phyloP scores from a whole-genome alignment of 2,797 vertebrate genomes.

The Etheostoma nigrum region DNA sequence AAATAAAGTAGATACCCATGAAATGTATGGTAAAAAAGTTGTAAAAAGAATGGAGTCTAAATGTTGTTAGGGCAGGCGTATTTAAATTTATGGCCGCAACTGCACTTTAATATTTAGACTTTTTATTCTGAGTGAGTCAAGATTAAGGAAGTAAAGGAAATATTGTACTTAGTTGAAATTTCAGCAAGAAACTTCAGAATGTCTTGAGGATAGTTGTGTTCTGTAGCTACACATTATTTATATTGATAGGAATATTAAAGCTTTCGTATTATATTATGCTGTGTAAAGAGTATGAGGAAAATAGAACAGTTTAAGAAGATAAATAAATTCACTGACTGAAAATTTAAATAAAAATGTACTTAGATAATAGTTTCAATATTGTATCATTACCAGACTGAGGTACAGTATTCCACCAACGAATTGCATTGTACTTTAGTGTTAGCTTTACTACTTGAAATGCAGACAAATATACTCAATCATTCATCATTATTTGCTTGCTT shows the following conservation, averaged over 20 bases:
- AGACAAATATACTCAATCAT: not conserved
- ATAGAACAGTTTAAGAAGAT: slow-evolving; percentile 28
- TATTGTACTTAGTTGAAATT: slow-evolving; percentile 27
- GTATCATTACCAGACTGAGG: slow-evolving; percentile 22
- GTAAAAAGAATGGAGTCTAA: not conserved
- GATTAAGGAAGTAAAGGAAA: not conserved
- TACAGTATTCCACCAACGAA: not conserved
- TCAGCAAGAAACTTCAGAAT: slow-evolving; percentile 16
- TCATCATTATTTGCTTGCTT: slow-evolving; percentile 29
- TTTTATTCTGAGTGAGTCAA: slow-evolving; percentile 15
- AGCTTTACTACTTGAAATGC: slow-evolving; percentile 10
- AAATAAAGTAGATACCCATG: too few species aligned
- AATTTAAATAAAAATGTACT: slow-evolving; percentile 19
- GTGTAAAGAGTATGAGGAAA: slow-evolving; percentile 21
- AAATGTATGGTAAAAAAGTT: too few species aligned
- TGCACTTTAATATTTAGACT: not conserved
- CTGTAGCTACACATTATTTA: slow-evolving; percentile 49
- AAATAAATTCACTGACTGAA: slow-evolving; percentile 27
- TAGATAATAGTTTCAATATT: slow-evolving; percentile 39
- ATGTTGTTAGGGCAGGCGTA: not conserved
- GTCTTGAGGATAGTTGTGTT: slow-evolving; percentile 33
- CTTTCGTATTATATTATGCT: slow-evolving; percentile 39
- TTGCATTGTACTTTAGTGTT: not conserved
- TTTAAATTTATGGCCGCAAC: not conserved
- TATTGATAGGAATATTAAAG: slow-evolving; percentile 34